Conservation (phyloP, 2,888 invertebrate genomes). For the Formica aserva region DNA sequence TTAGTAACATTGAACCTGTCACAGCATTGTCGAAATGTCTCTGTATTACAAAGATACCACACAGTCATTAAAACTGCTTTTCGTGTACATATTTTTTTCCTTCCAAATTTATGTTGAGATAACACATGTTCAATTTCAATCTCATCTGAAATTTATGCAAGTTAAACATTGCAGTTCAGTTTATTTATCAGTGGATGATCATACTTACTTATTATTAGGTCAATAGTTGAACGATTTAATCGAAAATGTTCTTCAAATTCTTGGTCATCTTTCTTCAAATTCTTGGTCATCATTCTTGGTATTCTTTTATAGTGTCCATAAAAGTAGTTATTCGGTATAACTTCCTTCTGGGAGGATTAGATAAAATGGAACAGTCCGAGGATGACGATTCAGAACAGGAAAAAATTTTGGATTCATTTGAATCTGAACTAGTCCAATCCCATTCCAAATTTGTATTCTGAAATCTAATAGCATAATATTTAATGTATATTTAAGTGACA, state of each 20-base stretch:
- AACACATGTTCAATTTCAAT: constrained; percentile 7
- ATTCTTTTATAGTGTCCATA: not conserved
- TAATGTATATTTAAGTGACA: constrained; percentile 5
- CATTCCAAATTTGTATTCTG: not conserved
- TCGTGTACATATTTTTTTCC: not conserved
- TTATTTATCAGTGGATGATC: constrained; percentile 7
- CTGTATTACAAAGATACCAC: constrained; percentile 7
- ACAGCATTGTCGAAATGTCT: constrained; percentile 14
- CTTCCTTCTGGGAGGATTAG: not conserved
- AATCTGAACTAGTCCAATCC: constrained; percentile 10
- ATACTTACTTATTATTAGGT: constrained; percentile 10
- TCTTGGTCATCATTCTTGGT: constrained; percentile 3
- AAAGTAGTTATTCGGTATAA: constrained; percentile 7
- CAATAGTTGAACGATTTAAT: constrained; percentile 4
- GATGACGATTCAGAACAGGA: not conserved
- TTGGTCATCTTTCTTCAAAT: not conserved
- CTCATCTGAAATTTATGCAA: constrained; percentile 1
- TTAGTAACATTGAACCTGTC: not conserved
- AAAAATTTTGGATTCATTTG: not conserved
- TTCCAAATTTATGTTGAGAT: constrained; percentile 1
- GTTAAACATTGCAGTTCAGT: constrained; percentile 2
- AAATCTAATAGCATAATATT: not conserved
- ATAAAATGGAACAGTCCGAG: not conserved
- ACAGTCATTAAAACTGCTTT: constrained; percentile 4
- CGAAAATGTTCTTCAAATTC: no score